Base-by-base conservation (phyloP, 2,797 vertebrate species). In the Myiotriccus ornatus region DNA sequence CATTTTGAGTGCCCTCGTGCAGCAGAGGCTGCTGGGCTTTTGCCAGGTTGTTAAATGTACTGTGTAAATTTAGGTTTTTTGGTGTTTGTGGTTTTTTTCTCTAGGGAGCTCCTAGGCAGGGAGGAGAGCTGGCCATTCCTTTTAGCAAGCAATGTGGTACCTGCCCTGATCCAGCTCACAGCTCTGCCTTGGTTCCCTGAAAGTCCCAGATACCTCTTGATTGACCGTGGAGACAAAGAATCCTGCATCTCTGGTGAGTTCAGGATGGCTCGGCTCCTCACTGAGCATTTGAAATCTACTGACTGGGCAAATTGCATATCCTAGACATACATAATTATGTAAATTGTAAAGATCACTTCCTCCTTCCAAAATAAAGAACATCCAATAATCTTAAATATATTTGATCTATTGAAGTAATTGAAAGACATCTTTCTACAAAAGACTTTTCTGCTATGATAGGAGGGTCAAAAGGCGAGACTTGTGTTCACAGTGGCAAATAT, bases 201-300 rank as follows among this genome's bases (percentile, higher is more conserved):
- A 96, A 99, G 99, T 87, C 99, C 98, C 24, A 98, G 99, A n/a
- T 99, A 99, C 91, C 98, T 99, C 83, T 97, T 99, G 90, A 99
- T 99, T 41, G 99, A 99, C 97, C 53, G 94, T 56, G 98, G 98
- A 35, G 98, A 99, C 91, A 98, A 98, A 44, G 97, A 98, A 34
- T 98, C 98, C 85, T 99, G 99, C 92, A 88, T 98, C 53, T 95
- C 97, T 19, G 99, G 99, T 99, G 88, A 94, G 96, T 47, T 47
- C 46, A 47, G 37, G 32, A 60, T 35, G 41, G 11, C 65, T 28
- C 12, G 30, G 14, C 35, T 39, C 43, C 68, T 25, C 23, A 14
- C 1, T 3, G 46, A 83, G 22, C 37, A 37, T 5, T 6, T 43
- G 56, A 69, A 53, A 80, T 47, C 53, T 71, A 13, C 43, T 37